Evolutionary conservation across 2,888 invertebrate species (phyloP), one percentile per base, ranked within the genome.

Genomic region (Chaetogeoica ovagalla): DNA sequence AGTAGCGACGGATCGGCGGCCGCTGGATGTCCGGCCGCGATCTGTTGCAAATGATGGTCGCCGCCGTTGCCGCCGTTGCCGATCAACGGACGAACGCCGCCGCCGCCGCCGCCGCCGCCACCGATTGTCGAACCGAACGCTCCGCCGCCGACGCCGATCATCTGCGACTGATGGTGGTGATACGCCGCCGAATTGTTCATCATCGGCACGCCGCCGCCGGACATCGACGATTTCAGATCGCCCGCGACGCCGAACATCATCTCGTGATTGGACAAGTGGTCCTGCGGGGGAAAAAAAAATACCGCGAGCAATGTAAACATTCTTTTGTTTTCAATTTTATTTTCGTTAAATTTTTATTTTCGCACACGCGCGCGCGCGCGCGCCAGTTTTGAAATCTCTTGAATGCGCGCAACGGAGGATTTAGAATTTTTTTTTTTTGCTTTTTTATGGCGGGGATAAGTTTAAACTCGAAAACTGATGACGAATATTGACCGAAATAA

Each of bases 1-100:
- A 85, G 84, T 30, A 86, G 83, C 48, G 84, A 82, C 17, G 83
- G 81, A 59, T 82, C 82, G 57, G 74, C 82, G 57, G 74, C 82
- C 55, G 81, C 76, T 13, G 74, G 55, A 4, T 75, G 81, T 19
- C 81, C 81, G 70, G 62, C 52, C 60, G 62, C 72, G 74, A 81
- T 68, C 68, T 79, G 82, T 76, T 81, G 81, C 65, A 82, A 83
- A 68, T 82, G 82, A 74, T 83, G 83, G 74, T 83, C 82, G 39
- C 74, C 63, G 75, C 63, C 73, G 57, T 70, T 52, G 75, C 57
- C 72, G 75, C 57, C 77, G 17, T 70, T 74, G 52, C 82, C 79
- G 57, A 82, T 81, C 72, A 82, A 37, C 13, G 77, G 77, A 19
- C 77, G 77, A 30, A 70, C 23, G 13, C 62, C 69, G 8, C 62